These are phyloP conservation scores for Diplodus puntazzo DNA, from an alignment of 2,797 vertebrate genomes.

Conservation along the genomic window DNA sequence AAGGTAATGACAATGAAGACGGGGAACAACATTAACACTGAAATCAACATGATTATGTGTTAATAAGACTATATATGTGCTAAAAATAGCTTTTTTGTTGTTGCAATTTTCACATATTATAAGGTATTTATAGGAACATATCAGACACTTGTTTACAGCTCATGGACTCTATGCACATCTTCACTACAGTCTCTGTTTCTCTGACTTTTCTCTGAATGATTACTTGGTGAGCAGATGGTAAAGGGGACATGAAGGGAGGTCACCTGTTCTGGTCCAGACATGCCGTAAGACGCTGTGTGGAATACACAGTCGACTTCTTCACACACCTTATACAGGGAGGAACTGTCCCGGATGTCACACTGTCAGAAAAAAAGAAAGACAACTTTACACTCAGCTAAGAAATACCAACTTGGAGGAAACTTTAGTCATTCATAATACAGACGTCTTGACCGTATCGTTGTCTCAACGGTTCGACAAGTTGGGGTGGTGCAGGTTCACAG, in stretches of 20 bases:
- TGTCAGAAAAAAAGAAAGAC: slow-evolving; percentile 65
- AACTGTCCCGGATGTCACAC: slow-evolving; percentile 92
- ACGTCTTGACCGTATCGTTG: too few relatives aligned
- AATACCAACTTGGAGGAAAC: not conserved
- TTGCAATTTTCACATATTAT: too few relatives aligned
- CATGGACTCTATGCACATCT: not conserved
- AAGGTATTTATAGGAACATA: too few relatives aligned
- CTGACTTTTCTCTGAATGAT: not conserved
- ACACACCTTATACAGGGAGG: slow-evolving; percentile 87
- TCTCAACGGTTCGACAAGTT: slow-evolving; percentile 3
- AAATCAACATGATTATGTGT: too few relatives aligned
- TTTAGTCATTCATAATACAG: not conserved
- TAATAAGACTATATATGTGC: too few relatives aligned
- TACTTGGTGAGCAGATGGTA: not conserved
- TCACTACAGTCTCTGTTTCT: not conserved
- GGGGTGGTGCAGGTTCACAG: slow-evolving; percentile 20
- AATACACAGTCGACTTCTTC: slow-evolving; percentile 93
- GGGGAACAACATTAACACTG: too few relatives aligned
- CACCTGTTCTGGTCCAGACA: slow-evolving; percentile 94
- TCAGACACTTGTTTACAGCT: too few relatives aligned
- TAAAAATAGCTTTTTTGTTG: too few relatives aligned
- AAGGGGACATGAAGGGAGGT: slow-evolving; percentile 41
- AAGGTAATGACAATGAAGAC: too few relatives aligned
- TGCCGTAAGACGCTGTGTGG: slow-evolving; percentile 93
- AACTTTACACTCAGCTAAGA: not conserved